Evolutionary conservation across 2,113 vertebrate species (phyloP).

Genomic region (Hippotragus niger): DNA sequence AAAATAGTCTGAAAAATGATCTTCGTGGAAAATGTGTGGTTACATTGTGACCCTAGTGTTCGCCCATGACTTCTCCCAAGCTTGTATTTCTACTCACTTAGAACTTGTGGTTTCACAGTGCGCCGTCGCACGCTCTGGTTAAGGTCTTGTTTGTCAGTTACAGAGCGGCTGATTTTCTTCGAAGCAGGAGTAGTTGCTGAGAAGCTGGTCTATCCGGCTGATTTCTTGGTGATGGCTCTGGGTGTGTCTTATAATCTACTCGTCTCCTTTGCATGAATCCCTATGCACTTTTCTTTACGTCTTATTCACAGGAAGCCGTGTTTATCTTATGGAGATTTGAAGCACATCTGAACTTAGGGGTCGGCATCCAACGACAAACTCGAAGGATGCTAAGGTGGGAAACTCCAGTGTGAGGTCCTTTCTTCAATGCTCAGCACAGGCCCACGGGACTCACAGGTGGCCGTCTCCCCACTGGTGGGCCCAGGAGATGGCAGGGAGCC

Average conservation of each 20-base stretch:
- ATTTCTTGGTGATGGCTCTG: neutral
- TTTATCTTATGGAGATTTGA: neutral
- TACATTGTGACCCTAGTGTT: neutral
- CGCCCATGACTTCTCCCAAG: neutral
- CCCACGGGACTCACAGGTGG: neutral
- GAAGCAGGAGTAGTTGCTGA: neutral
- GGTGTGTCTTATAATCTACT: neutral
- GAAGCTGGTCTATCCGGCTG: neutral
- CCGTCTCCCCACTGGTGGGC: neutral
- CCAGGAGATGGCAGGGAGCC: neutral
- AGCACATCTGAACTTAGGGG: neutral
- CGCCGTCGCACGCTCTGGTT: rapidly evolving
- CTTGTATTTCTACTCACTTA: neutral
- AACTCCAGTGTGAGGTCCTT: neutral
- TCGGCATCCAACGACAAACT: neutral
- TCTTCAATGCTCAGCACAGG: neutral
- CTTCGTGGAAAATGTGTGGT: neutral
- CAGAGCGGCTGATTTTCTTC: neutral
- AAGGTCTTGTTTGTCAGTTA: neutral
- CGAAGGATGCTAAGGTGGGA: neutral
- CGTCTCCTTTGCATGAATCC: neutral
- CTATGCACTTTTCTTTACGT: neutral
- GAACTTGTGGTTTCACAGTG: rapidly evolving
- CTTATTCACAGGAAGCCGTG: neutral
- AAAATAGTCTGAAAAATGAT: neutral